Base-by-base conservation (phyloP, 2,113 vertebrate genomes). In the Triplophysa rosa region DNA sequence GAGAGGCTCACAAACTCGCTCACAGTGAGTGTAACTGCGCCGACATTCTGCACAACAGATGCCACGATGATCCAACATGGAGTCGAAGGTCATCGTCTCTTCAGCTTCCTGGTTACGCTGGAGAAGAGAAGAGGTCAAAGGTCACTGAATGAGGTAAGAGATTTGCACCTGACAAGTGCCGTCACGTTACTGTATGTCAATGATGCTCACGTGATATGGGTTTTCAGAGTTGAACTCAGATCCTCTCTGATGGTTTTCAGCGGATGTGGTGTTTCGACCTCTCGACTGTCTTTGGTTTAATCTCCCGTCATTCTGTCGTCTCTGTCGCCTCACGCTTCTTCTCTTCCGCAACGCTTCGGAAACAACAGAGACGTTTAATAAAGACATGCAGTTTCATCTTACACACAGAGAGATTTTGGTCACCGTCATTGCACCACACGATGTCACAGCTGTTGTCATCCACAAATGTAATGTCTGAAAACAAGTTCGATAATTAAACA, bases 31-130 rank as follows among this genome's bases (percentile, higher is more conserved):
- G 89, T 98, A 95, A 70, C 95, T 93, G 54, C 96, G 92, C 17
- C 93, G 91, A 77, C 97, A 98, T 70, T 97, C 96, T 0, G 94
- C 90, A 78, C 96, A 98, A 91, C 96, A 98, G 87, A 98, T 92
- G 0, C 97, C 98, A 45, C 91, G 91, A 66, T 98, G 96, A 85
- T 99, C 98, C 89, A 99, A 90, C 92, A 96, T 95, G 67, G 95
- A 93, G 92, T 98, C 96, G 79, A 97, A 98, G 82, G 93, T 94
- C 95, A 96, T 89, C 68, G 89, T 58, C 80, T 94, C 93, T 2
- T 95, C 94, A 64, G 84, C 80, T 86, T 94, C 93, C 71, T 88
- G 87, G 69, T 84, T 85, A 77, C 93, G 93, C 94, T 95, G 88
- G 75, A 75, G 73, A 79, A 80, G 81, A 14, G 10, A 86, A 13